Percentiles rank a stretch among this genome's conserved stretches.
Conservation (phyloP, 92 coral and sea anemone genomes). For the Montipora capitata region DNA sequence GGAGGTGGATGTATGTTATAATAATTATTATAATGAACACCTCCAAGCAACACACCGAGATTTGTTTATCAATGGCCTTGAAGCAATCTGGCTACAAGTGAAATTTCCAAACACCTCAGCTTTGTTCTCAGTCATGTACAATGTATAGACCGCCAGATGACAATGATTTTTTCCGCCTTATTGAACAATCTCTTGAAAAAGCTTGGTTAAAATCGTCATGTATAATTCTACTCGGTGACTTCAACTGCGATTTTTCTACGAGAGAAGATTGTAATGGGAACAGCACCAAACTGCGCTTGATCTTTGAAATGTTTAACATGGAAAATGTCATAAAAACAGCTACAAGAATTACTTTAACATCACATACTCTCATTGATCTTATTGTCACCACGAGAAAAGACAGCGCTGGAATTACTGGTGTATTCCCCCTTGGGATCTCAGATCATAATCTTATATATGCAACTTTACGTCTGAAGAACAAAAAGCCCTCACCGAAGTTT, state of each 20-base stretch:
- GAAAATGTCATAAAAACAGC: background rate
- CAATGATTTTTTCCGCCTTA: slow-evolving; percentile 45
- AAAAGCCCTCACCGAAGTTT: slow-evolving; percentile 31
- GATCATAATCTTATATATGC: too few species aligned
- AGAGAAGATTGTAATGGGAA: slow-evolving; percentile 26
- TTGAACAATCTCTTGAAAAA: slow-evolving; percentile 39
- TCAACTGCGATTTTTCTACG: slow-evolving; percentile 47
- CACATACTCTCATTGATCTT: background rate
- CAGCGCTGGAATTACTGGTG: too few species aligned
- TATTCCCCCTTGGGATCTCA: too few species aligned
- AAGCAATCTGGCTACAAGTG: too few species aligned
- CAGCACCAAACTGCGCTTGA: background rate
- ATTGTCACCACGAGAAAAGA: background rate
- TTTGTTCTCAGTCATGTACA: slow-evolving; percentile 67
- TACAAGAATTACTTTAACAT: background rate
- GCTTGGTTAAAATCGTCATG: slow-evolving; percentile 61
- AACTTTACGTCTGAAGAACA: background rate
- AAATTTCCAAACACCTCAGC: slow-evolving; percentile 35
- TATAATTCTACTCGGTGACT: slow-evolving; percentile 57
- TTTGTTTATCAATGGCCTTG: slow-evolving; percentile 11
- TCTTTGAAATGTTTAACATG: slow-evolving; percentile 22
- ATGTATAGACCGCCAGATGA: slow-evolving; percentile 42
- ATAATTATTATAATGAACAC: slow-evolving; percentile 41
- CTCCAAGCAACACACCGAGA: slow-evolving; percentile 48
- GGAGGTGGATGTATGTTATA: slow-evolving; percentile 39